Conservation (phyloP, 1,140 invertebrate species). For the Solenopsis fugax region DNA sequence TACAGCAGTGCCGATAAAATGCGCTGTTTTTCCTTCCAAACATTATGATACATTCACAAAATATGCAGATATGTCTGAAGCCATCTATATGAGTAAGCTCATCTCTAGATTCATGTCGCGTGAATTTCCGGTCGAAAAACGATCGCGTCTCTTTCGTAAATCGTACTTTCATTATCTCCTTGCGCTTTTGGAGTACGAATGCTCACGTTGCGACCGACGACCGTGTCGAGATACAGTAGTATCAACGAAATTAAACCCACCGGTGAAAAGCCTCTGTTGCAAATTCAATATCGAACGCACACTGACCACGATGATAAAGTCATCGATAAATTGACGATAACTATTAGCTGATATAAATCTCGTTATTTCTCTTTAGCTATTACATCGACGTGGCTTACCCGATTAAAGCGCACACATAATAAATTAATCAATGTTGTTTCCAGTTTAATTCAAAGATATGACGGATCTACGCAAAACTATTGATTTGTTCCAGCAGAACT, state of each 20-base stretch:
- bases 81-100: neutral
- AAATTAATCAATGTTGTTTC: constrained; percentile 18
- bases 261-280: constrained; percentile 38
- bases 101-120: constrained; percentile 18
- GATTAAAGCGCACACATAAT: constrained; percentile 19
- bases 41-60: constrained; percentile 41
- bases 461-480: neutral
- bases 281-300: constrained; percentile 33
- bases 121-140: constrained; percentile 33
- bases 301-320: constrained; percentile 27
- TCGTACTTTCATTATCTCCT: constrained; percentile 31
- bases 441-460: neutral
- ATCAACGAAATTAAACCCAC: constrained; percentile 47
- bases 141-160: constrained; percentile 24
- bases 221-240: constrained; percentile 15
- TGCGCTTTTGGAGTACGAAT: neutral
- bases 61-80: constrained; percentile 31
- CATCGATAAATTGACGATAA: constrained; percentile 63
- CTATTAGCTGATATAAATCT: constrained; percentile 54
- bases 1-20: neutral
- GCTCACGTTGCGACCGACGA: constrained; percentile 3
- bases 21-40: neutral
- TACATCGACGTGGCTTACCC: neutral
- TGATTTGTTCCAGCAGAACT: neutral
- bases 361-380: constrained; percentile 50